Evolutionary conservation across 2,888 invertebrate genomes (phyloP).

Genomic region (Eristalis pertinax): DNA sequence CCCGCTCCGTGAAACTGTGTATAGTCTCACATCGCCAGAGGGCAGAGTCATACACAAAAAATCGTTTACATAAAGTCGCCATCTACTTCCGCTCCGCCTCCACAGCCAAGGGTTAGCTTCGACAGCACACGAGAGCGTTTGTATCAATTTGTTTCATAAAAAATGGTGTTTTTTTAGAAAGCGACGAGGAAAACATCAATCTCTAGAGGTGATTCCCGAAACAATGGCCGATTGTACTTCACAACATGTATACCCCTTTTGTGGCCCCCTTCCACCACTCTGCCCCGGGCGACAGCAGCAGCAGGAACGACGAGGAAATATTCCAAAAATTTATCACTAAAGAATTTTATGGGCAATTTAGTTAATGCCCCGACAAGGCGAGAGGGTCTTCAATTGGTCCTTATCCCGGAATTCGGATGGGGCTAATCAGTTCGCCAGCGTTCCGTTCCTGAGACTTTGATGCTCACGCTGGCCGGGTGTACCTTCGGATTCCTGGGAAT

Average conservation of each 20-base stretch:
- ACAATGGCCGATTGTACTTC: constrained; percentile 4
- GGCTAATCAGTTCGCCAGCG: neutral
- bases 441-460: neutral
- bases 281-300: neutral
- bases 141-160: constrained; percentile 16
- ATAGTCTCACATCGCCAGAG: neutral
- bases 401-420: neutral
- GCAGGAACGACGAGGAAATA: neutral
- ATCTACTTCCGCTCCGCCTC: neutral
- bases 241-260: neutral
- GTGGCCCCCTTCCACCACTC: neutral
- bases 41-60: constrained; percentile 1
- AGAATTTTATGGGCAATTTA: constrained; percentile 44
- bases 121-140: neutral
- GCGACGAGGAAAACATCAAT: constrained; percentile 3
- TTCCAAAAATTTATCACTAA: constrained; percentile 17
- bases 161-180: neutral
- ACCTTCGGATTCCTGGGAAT: constrained; percentile 37
- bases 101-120: neutral
- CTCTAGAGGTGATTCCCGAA: constrained; percentile 18
- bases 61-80: neutral
- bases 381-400: constrained; percentile 5
- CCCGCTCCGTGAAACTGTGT: neutral
- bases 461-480: neutral
- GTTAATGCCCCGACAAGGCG: constrained; percentile 25